Evolutionary conservation across 2,888 invertebrate species (phyloP).

Genomic region (Trichogramma dendrolimi): DNA sequence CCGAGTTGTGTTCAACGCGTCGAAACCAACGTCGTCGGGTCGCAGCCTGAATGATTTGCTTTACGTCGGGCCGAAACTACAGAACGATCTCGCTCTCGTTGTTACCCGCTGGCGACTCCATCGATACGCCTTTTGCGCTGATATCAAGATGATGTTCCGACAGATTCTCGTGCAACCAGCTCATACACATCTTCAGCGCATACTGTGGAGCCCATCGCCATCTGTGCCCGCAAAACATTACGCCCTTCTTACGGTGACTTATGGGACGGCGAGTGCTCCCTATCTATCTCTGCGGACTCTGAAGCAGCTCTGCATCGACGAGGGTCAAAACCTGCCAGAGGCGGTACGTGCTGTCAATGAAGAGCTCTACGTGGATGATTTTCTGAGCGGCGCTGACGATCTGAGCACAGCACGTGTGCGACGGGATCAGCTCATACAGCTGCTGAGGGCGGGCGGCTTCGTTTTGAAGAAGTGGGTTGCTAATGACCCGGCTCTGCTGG

Average conservation of each 20-base stretch:
- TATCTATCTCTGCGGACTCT: not conserved
- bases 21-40: not conserved
- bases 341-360: not conserved
- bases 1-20: conserved; percentile 4
- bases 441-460: too few species aligned
- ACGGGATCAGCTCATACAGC: not conserved
- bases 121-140: not conserved
- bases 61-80: not conserved
- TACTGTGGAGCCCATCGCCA: not conserved
- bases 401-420: not conserved
- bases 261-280: conserved; percentile 1
- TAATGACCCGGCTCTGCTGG: not conserved
- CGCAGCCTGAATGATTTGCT: not conserved
- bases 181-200: not conserved
- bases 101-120: not conserved
- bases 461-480: not conserved
- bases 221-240: not conserved
- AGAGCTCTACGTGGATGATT: conserved; percentile 1
- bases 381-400: not conserved
- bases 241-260: not conserved
- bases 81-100: not conserved
- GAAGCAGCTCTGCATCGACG: not conserved
- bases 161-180: not conserved
- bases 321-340: not conserved
- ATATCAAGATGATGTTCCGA: not conserved